A percentile compares a stretch with the other conserved stretches of the same genome.
Conservation (phyloP, 2,888 invertebrate genomes). For the Mythimna loreyi region DNA sequence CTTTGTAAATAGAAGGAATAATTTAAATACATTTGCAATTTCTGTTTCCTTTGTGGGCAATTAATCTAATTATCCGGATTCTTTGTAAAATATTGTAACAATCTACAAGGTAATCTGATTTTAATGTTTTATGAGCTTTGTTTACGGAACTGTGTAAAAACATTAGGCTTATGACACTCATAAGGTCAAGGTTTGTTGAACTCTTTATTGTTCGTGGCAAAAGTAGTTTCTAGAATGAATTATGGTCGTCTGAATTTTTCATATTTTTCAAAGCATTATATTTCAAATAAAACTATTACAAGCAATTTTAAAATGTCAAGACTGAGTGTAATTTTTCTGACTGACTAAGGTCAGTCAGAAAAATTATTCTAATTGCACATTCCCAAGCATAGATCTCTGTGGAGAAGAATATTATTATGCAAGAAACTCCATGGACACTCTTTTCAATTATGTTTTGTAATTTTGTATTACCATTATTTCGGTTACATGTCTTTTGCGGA, state of each 20-base stretch:
- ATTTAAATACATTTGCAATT: constrained; percentile 26
- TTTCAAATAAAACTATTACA: too few species aligned
- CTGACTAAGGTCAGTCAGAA: too few species aligned
- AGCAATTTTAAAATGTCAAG: too few species aligned
- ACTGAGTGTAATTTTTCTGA: too few species aligned
- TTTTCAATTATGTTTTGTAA: too few species aligned
- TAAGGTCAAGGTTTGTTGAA: neutral
- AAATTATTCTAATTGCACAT: too few species aligned
- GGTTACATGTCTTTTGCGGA: too few species aligned
- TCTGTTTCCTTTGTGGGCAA: constrained; percentile 46
- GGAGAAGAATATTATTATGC: too few species aligned
- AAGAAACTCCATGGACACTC: too few species aligned
- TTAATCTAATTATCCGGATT: constrained; percentile 57
- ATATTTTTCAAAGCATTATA: neutral
- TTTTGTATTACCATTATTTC: too few species aligned
- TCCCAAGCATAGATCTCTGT: too few species aligned
- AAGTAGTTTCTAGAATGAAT: neutral
- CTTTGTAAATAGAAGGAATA: constrained; percentile 25
- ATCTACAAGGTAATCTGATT: constrained; percentile 54
- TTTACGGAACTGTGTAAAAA: constrained; percentile 40
- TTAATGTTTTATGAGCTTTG: constrained; percentile 14
- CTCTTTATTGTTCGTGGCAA: neutral
- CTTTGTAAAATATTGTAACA: constrained; percentile 31
- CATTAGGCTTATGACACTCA: constrained; percentile 7
- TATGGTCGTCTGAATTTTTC: neutral